Conservation (phyloP, 2,888 invertebrate genomes). For the Coenonympha arcania region DNA sequence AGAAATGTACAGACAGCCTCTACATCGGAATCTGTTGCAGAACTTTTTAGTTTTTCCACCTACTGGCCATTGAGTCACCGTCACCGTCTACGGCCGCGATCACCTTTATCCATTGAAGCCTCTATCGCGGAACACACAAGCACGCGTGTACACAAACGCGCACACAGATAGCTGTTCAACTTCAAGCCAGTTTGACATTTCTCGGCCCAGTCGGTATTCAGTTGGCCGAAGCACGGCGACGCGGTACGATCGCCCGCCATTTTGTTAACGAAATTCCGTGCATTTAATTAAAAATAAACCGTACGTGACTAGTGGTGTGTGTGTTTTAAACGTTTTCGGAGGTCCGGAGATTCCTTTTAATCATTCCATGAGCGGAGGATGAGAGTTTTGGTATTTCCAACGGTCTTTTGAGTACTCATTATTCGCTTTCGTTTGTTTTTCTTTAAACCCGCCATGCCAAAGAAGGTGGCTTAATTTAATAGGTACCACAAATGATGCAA, state of each 20-base stretch:
- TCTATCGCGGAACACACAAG: slow-evolving; percentile 32
- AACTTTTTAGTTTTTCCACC: slow-evolving; percentile 40
- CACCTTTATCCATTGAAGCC: slow-evolving; percentile 57
- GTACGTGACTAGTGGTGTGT: slow-evolving; percentile 60
- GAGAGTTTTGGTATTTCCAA: slow-evolving; percentile 51
- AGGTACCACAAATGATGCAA: slow-evolving; percentile 54
- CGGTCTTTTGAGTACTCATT: slow-evolving; percentile 41
- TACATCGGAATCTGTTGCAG: slow-evolving; percentile 7
- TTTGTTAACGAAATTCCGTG: slow-evolving; percentile 51
- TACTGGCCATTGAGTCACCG: slow-evolving; percentile 47
- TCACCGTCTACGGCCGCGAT: slow-evolving; percentile 25
- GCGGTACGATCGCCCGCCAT: slow-evolving; percentile 61
- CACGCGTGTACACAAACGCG: slow-evolving; percentile 39
- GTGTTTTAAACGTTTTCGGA: slow-evolving; percentile 40
- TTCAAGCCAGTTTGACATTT: slow-evolving; percentile 67
- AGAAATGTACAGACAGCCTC: not conserved
- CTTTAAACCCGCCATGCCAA: slow-evolving; percentile 39
- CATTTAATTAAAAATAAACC: slow-evolving; percentile 56
- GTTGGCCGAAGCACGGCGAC: slow-evolving; percentile 70
- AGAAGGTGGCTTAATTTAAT: slow-evolving; percentile 36
- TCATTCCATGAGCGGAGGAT: slow-evolving; percentile 21
- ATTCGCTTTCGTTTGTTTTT: slow-evolving; percentile 40
- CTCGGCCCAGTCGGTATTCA: slow-evolving; percentile 62
- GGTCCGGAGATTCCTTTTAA: slow-evolving; percentile 27
- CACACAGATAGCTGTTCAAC: slow-evolving; percentile 33